Base-by-base conservation (phyloP, 2,888 invertebrate species). In the Napeogenes inachia region DNA sequence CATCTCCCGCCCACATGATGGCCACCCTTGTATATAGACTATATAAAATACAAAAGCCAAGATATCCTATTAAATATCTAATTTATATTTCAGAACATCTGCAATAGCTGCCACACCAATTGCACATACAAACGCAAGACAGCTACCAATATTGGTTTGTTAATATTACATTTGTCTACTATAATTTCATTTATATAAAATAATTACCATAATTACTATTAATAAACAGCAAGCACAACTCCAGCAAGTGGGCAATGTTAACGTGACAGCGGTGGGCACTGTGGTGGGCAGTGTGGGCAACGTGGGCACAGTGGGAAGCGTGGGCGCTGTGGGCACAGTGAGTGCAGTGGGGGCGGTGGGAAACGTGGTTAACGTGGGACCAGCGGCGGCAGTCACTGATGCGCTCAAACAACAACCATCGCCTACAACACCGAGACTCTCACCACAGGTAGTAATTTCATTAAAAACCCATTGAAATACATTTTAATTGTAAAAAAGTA, bases 121-220 rank as follows among this genome's bases (percentile, higher is more conserved):
- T 71, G 87, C 84, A 71, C 91, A 87, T 71, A 82, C 88, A 35
- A 83, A 83, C 68, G 75, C 91, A 35, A 85, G 92, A 59, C 92
- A 91, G 80, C 92, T 95, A 75, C 94, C 95, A 59, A 94, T 95
- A 73, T 84, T 95, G 91, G 95, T 95, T 80, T 91, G 92, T 84
- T 57, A 33, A 59, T 45, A 35, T 33, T 60, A 30, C 6, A 35
- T 55, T 47, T 45, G 50, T 13, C 8, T 45, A 32, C 3, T 56
- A 45, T 42, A 54, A 32, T 33, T 45, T 45, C 4, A 54, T 59
- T 53, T 32, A 58, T n/a, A 30, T 30, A 12, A 32, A 45, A 32
- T 30, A 33, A 35, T 56, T 32, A 58, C 5, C 33, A 13, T 47
- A 45, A 47, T 13, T 21, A 13, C 54, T 54, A n/a, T 61, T 65